Evolutionary conservation across 2,888 invertebrate genomes (phyloP).

Genomic region (Amphipyra tragopoginis): DNA sequence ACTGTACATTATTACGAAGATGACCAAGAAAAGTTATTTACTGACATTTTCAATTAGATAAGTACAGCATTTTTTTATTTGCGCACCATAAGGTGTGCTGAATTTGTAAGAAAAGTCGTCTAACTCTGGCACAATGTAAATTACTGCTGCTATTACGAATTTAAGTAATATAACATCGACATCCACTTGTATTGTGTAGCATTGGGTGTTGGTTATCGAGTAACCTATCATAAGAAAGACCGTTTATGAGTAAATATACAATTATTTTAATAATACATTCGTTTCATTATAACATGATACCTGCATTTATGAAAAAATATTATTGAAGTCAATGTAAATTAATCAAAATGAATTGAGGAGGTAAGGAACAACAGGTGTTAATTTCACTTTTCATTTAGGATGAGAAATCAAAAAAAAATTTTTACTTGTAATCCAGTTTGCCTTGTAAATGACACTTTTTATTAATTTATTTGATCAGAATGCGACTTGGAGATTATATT

Average conservation of each 20-base stretch:
- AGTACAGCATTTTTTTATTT: slow-evolving; percentile 36
- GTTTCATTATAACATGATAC: slow-evolving; percentile 30
- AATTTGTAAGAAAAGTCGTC: slow-evolving; percentile 14
- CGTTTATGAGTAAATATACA: slow-evolving; percentile 84
- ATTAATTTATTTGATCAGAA: too few species aligned
- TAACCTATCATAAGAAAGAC: slow-evolving; percentile 85
- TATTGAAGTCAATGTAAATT: background rate
- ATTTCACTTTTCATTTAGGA: too few species aligned
- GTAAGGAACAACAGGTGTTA: too few species aligned
- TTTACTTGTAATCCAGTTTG: too few species aligned
- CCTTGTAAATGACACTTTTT: too few species aligned
- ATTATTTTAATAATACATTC: slow-evolving; percentile 71
- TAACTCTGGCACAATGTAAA: slow-evolving; percentile 30
- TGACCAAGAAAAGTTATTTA: slow-evolving; percentile 7
- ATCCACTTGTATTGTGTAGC: slow-evolving; percentile 80
- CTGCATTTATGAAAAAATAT: background rate
- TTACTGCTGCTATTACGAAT: slow-evolving; percentile 58
- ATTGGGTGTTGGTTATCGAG: slow-evolving; percentile 86
- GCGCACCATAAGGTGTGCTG: background rate
- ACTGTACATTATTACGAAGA: slow-evolving; percentile 17
- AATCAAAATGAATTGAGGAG: too few species aligned
- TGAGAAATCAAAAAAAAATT: too few species aligned
- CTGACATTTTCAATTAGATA: slow-evolving; percentile 27
- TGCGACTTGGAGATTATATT: too few species aligned
- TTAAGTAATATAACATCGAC: slow-evolving; percentile 71